Percentiles rank a stretch among this genome's conserved stretches.
Evolutionary conservation across 1,140 invertebrate genomes (phyloP).

Genomic region (Drosophila orena): DNA sequence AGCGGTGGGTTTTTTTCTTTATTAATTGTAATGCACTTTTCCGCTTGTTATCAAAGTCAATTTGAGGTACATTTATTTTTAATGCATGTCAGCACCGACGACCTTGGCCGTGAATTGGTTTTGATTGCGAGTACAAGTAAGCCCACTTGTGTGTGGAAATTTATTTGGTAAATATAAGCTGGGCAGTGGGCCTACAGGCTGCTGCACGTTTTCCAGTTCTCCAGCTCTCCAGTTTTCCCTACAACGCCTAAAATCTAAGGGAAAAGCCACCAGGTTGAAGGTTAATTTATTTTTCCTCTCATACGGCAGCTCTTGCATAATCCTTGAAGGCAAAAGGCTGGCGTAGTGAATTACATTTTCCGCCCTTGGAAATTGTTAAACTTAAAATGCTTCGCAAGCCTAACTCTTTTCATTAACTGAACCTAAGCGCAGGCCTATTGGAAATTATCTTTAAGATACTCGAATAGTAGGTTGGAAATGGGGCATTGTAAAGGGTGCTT

Average conservation of each 20-base stretch:
- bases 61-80: constrained; percentile 57
- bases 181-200: too few relatives aligned
- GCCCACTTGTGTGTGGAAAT: constrained; percentile 3
- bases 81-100: constrained; percentile 25
- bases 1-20: constrained; percentile 15
- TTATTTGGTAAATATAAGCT: constrained; percentile 45
- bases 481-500: too few relatives aligned
- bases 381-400: not conserved
- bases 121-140: not conserved
- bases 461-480: not conserved
- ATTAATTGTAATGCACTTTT: constrained; percentile 28
- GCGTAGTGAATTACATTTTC: not conserved
- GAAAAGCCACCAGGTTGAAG: constrained; percentile 6
- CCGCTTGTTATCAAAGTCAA: constrained; percentile 51
- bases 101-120: constrained; percentile 40
- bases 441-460: not conserved
- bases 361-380: not conserved
- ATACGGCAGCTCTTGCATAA: constrained; percentile 1
- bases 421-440: not conserved
- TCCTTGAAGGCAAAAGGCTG: not conserved
- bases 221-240: too few relatives aligned
- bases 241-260: not conserved
- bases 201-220: too few relatives aligned
- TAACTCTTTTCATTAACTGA: not conserved
- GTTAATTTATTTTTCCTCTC: constrained; percentile 28